Evolutionary conservation across 2,888 invertebrate species (phyloP), one percentile per base, ranked within the genome.

Genomic region (Anthrax anthrax): DNA sequence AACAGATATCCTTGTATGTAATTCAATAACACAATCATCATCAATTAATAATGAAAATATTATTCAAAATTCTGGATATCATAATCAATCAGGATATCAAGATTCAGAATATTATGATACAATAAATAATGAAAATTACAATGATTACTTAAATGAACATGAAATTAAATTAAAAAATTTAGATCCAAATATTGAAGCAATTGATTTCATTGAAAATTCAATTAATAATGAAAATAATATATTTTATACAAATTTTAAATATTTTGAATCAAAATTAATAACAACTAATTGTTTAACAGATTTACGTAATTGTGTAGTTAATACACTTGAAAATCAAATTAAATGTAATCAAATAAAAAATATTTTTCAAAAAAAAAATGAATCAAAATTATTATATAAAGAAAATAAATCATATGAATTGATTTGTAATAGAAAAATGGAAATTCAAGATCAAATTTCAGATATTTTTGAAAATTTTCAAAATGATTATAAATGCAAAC

Each of bases 201-300:
- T 42, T 17, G 41, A 47, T 19, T 52, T 54, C 17, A 46, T 52
- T 18, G 17, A 48, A 16, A 27, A 39, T n/a, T 51, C 53, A 23
- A n/a, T 27, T 27, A 8, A 32, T 18, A 39, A 10, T 19, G 9
- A n/a, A 4, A 44, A 44, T 42, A 52, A 51, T 45, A 17, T 49
- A 3, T 52, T 51, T 29, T 50, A 50, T 43, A 51, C 54, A 0
- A 49, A 46, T 42, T 27, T 50, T 10, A 41, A 47, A 4, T 44
- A 37, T 27, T 29, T 48, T 39, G 49, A 50, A 27, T 44, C 14
- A 10, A 43, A 47, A 41, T 19, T 47, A 12, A 27, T n/a, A 14
- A 14, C 43, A 39, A 34, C 36, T 14, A 27, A 47, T 10, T 32
- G 42, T 18, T 16, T 46, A 36, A 37, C 38, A 12, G 42, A 47